Evolutionary conservation across 2,888 invertebrate species (phyloP).

Genomic region (Meteorus cinctellus): DNA sequence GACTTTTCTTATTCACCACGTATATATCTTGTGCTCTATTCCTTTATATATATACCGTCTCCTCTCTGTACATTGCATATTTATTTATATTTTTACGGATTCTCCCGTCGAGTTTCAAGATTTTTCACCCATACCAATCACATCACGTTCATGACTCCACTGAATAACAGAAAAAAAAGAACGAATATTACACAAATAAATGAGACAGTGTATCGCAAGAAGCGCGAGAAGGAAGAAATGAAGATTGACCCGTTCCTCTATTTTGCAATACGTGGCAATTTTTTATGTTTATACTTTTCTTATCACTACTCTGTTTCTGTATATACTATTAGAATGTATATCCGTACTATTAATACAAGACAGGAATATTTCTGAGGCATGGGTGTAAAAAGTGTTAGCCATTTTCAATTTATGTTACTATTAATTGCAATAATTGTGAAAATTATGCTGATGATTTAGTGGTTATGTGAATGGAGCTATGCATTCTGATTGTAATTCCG

Average conservation of each 20-base stretch:
- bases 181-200: background rate
- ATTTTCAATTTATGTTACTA: too few species aligned
- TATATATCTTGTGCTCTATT: background rate
- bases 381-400: background rate
- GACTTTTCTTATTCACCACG: slow-evolving; percentile 35
- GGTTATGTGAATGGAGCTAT: too few species aligned
- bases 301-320: background rate
- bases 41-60: background rate
- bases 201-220: slow-evolving; percentile 9
- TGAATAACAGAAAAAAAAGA: background rate
- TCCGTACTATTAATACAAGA: background rate
- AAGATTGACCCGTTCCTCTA: background rate
- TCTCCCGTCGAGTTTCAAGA: slow-evolving; percentile 5
- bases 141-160: slow-evolving; percentile 10
- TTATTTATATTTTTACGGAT: slow-evolving; percentile 11
- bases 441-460: too few species aligned
- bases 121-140: slow-evolving; percentile 6
- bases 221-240: background rate
- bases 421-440: too few species aligned
- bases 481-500: too few species aligned
- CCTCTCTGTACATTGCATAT: background rate
- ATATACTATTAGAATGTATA: background rate
- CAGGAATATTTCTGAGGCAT: background rate
- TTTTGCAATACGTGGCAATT: background rate
- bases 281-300: background rate